phyloP scores from a whole-genome alignment of 2,797 vertebrate genomes.

The Hemibagrus guttatus region DNA sequence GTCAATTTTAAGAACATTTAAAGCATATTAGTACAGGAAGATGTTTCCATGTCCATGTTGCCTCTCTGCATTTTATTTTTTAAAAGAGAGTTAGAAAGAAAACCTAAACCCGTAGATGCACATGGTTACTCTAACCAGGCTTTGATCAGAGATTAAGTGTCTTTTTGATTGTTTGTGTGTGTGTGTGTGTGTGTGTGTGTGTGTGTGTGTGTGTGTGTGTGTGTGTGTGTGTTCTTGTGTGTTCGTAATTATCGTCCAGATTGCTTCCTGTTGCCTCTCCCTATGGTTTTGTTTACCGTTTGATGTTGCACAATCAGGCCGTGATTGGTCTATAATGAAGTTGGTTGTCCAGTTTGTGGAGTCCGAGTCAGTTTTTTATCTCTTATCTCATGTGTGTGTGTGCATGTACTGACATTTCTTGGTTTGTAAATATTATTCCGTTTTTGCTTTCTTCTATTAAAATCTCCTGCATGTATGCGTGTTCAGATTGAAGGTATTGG shows the following conservation, averaged over 20 bases:
- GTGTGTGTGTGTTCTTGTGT: neutral
- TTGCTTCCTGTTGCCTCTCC: conserved; percentile 26
- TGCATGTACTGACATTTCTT: neutral
- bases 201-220: conserved; percentile 10
- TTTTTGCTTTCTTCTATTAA: neutral
- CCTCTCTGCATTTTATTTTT: neutral
- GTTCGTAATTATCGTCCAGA: conserved; percentile 30
- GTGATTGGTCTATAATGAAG: conserved; percentile 37
- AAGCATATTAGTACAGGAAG: neutral
- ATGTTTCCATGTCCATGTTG: too few relatives aligned
- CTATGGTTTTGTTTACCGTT: conserved; percentile 12
- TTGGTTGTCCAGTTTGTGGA: conserved; percentile 20
- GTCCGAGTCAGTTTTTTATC: neutral
- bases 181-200: conserved; percentile 9
- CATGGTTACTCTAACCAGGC: neutral
- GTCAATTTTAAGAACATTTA: neutral
- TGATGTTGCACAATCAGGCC: conserved; percentile 19
- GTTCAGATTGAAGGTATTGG: neutral
- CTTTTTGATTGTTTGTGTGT: neutral
- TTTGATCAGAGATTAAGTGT: conserved; percentile 1
- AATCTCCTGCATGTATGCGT: neutral
- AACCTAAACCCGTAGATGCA: neutral
- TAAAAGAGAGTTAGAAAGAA: neutral
- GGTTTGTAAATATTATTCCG: neutral
- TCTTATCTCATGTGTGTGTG: conserved; percentile 5